phyloP scores from a whole-genome alignment of 2,888 invertebrate genomes.

The Drosophila pseudotalamancana region DNA sequence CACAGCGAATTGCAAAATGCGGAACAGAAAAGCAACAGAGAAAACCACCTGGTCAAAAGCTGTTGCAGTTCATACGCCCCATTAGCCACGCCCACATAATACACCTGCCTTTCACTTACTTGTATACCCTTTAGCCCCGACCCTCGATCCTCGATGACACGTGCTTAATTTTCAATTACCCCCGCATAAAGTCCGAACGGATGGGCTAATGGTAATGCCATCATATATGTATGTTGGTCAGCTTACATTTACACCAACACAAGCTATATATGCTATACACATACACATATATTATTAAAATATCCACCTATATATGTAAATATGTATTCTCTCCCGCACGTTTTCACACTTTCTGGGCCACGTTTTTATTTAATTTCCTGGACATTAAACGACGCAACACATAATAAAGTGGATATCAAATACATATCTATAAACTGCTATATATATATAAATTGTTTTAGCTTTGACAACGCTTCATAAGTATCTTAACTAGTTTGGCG shows the following conservation, averaged over 20 bases:
- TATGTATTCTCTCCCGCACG: constrained; percentile 19
- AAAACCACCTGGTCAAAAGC: constrained; percentile 8
- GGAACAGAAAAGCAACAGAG: background rate
- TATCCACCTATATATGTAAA: background rate
- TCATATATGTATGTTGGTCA: constrained; percentile 61
- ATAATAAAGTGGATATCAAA: constrained; percentile 38
- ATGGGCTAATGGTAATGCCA: constrained; percentile 43
- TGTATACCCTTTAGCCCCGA: background rate
- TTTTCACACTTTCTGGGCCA: constrained; percentile 43
- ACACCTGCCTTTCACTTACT: constrained; percentile 4
- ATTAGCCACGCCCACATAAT: background rate
- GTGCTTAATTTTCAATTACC: constrained; percentile 76
- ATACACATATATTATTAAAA: background rate
- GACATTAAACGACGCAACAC: constrained; percentile 34
- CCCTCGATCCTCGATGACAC: constrained; percentile 55
- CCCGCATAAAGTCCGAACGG: constrained; percentile 59
- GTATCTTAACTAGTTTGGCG: no score
- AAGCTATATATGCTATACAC: background rate
- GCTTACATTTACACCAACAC: constrained; percentile 9
- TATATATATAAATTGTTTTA: background rate
- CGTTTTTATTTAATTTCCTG: constrained; percentile 59
- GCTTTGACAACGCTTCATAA: no score
- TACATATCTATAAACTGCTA: background rate
- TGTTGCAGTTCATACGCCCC: constrained; percentile 7
- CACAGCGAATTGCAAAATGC: constrained; percentile 51